Evolutionary conservation across 2,113 vertebrate genomes (phyloP).

Genomic region (Actenoides hombroni): DNA sequence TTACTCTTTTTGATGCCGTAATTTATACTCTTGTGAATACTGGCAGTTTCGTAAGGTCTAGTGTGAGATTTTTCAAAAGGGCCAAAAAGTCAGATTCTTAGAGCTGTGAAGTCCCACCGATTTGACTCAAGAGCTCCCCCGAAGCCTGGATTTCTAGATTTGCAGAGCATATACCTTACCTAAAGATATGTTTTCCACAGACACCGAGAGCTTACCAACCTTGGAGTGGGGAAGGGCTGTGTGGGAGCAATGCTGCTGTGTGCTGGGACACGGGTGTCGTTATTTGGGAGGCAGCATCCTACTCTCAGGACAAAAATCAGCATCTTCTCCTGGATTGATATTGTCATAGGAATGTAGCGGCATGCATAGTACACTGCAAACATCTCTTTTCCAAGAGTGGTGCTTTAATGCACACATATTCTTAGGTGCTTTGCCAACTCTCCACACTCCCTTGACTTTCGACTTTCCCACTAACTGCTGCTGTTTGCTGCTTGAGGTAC

Average conservation of each 20-base stretch:
- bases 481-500: not conserved
- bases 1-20: not conserved
- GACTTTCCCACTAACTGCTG: not conserved
- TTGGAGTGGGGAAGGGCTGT: not conserved
- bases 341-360: accelerated
- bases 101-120: not conserved
- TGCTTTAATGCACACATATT: not conserved
- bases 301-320: not conserved
- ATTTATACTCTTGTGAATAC: not conserved
- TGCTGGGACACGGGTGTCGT: not conserved
- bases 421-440: not conserved
- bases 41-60: not conserved
- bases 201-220: accelerated
- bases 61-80: not conserved
- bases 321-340: not conserved
- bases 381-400: not conserved
- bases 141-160: not conserved
- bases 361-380: not conserved
- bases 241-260: not conserved
- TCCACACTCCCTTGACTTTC: not conserved
- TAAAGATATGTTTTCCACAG: not conserved
- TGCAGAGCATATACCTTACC: too few species aligned
- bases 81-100: not conserved
- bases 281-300: not conserved
- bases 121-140: not conserved